These are phyloP conservation scores for Meloidogyne chitwoodi DNA, from an alignment of 1,140 invertebrate genomes.

Conservation along the genomic window DNA sequence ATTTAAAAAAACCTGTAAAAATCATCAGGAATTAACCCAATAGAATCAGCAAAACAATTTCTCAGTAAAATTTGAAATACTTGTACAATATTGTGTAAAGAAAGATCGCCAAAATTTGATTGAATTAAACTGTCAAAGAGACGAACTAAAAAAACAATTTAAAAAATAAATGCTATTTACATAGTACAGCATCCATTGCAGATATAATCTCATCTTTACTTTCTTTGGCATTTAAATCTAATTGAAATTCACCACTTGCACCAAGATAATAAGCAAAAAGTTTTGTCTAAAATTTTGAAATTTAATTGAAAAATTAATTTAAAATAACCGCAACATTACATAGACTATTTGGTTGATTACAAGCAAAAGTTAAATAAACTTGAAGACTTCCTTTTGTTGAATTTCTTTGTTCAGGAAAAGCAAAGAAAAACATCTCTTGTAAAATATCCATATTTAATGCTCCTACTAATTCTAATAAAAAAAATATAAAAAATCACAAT, in stretches of 20 bases:
- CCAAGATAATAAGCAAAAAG: constrained; percentile 23
- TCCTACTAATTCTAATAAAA: constrained; percentile 13
- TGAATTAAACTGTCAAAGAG: constrained; percentile 15
- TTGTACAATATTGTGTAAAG: constrained; percentile 8
- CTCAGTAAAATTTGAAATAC: constrained; percentile 16
- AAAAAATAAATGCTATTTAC: not conserved
- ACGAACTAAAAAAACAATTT: constrained; percentile 6
- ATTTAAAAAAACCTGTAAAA: constrained; percentile 14
- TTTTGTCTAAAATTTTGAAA: constrained; percentile 15
- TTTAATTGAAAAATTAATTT: not conserved
- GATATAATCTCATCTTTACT: not conserved
- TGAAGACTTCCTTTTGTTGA: constrained; percentile 15
- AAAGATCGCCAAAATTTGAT: constrained; percentile 16
- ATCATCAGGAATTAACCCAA: not conserved
- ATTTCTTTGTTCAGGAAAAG: constrained; percentile 18
- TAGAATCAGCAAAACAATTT: constrained; percentile 13
- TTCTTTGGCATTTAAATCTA: not conserved
- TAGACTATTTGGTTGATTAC: constrained; percentile 18
- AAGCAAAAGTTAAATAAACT: constrained; percentile 21
- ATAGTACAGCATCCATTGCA: constrained; percentile 11
- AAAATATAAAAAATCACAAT: not conserved
- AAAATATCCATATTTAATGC: constrained; percentile 12
- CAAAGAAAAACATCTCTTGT: constrained; percentile 22
- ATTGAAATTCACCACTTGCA: constrained; percentile 20
- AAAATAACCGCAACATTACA: constrained; percentile 14